Evolutionary conservation across 2,113 vertebrate genomes (phyloP), one percentile per base, ranked within the genome.

Genomic region (Pluvialis apricaria): DNA sequence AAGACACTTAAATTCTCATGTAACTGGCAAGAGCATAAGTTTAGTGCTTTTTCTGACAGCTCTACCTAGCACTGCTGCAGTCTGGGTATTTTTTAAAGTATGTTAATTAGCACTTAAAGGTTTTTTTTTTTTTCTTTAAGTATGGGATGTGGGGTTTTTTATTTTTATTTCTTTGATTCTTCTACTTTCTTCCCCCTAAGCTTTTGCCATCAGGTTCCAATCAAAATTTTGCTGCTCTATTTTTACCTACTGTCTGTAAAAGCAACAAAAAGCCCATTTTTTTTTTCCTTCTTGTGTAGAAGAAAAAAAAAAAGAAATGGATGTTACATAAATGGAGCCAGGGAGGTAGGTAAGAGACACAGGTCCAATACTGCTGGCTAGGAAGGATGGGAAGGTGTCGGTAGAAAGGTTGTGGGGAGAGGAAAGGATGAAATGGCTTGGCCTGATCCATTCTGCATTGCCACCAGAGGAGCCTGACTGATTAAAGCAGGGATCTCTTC

Each of bases 21-120:
- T 72, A 97, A 95, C 89, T 95, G 95, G 92, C 89, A 91, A 89
- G 84, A 95, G 89, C 76, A 92, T 83, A 93, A 96, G 92, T 97
- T 95, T 96, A 92, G 95, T 88, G 95, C 93, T 96, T 96, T 95
- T 96, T 94, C 94, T 96, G 96, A 96, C 95, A 97, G 96, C 94
- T 97, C 95, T 93, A 93, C 87, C 93, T 93, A 88, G 87, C 47
- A 16, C 88, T 90, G 86, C 91, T 96, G 94, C 95, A 96, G 93
- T 78, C 95, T 94, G 94, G 76, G 88, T 95, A 93, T 96, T 96
- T 96, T 95, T 95, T 91, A 73, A 96, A 93, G 51, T 96, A 95
- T 95, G 96, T 95, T 97, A 97, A 97, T 97, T 94, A 95, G 79
- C 95, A 96, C 88, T 96, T 96, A 95, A 95, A 96, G 1, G 6